Evolutionary conservation across 2,888 invertebrate genomes (phyloP).

Genomic region (Papilio elwesi): DNA sequence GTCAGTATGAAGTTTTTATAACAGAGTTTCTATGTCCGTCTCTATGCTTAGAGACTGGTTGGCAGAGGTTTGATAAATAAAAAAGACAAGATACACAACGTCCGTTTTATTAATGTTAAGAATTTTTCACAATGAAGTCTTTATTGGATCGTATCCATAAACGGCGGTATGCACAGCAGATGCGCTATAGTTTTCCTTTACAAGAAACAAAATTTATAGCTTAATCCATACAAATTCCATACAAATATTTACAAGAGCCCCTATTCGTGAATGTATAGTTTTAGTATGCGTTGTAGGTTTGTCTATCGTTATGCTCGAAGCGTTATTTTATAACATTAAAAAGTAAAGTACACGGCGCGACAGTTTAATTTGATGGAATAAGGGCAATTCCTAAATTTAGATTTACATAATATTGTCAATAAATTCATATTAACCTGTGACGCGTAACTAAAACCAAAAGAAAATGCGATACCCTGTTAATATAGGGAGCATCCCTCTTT

Average conservation of each 20-base stretch:
- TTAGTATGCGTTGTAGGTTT: conserved; percentile 9
- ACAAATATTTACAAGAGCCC: conserved; percentile 75
- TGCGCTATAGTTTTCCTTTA: conserved; percentile 58
- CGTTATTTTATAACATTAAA: conserved; percentile 36
- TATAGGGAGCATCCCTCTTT: conserved; percentile 53
- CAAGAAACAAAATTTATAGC: conserved; percentile 61
- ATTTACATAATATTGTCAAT: conserved; percentile 70
- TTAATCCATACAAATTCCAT: conserved; percentile 57
- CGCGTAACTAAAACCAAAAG: conserved; percentile 51
- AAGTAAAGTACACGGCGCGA: conserved; percentile 11
- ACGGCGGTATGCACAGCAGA: conserved; percentile 81
- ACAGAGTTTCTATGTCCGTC: too few relatives aligned
- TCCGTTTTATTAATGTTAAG: conserved; percentile 75
- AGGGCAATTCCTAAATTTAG: conserved; percentile 55
- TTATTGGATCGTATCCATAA: conserved; percentile 83
- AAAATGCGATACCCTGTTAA: conserved; percentile 69
- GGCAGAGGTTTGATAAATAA: conserved; percentile 49
- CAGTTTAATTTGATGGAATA: conserved; percentile 52
- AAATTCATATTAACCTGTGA: conserved; percentile 62
- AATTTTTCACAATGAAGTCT: conserved; percentile 80
- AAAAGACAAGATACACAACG: conserved; percentile 71
- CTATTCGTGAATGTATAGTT: conserved; percentile 56
- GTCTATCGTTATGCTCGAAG: conserved; percentile 27
- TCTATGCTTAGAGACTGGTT: neutral
- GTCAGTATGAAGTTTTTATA: too few relatives aligned